Base-by-base conservation (phyloP, 2,113 vertebrate genomes). In the Uria lomvia region DNA sequence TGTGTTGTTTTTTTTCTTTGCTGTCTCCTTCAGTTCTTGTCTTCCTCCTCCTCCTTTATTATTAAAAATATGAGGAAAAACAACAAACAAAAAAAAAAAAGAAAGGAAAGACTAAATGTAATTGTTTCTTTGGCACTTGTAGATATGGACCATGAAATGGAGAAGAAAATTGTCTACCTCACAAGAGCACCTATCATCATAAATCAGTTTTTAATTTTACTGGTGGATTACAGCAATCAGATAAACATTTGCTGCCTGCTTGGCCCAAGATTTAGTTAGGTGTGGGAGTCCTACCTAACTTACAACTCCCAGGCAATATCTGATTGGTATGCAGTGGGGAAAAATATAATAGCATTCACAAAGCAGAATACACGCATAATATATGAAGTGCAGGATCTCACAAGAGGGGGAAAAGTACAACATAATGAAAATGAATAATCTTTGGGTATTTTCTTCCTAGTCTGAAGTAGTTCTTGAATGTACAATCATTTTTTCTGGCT, bases 391-490 rank as follows among this genome's bases (percentile, higher is more conserved):
- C 62, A 72, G 85, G 23, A 63, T 67, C 91, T 86, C 83, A 94
- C 72, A 47, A 76, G 79, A 90, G 62, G 71, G 38, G 49, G 50
- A 22, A 45, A 88, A 92, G 68, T 40, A 86, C 72, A 80, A 58
- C 50, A 75, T 45, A 91, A 95, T 84, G 90, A 94, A 91, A 95
- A 95, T 60, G 23, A 88, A 91, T 73, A 91, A 81, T 90, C 87
- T 90, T 95, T 70, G 71, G 47, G 34, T 60, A 83, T 84, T 97
- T 96, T 97, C 91, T 90, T 96, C 56, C 53, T 50, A 42, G 52
- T 94, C 95, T 96, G 81, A 97, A 95, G 85, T 43, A 96, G 56
- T 86, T 86, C 86, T 81, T 94, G 81, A 97, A 91, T 38, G 58
- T 73, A 77, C 79, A 92, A 53, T 96, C 21, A 74, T 75, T 93